A percentile compares a stretch with the other conserved stretches of the same genome.
Evolutionary conservation across 1,140 invertebrate genomes (phyloP).

Genomic region (Zaprionus gabonicus): DNA sequence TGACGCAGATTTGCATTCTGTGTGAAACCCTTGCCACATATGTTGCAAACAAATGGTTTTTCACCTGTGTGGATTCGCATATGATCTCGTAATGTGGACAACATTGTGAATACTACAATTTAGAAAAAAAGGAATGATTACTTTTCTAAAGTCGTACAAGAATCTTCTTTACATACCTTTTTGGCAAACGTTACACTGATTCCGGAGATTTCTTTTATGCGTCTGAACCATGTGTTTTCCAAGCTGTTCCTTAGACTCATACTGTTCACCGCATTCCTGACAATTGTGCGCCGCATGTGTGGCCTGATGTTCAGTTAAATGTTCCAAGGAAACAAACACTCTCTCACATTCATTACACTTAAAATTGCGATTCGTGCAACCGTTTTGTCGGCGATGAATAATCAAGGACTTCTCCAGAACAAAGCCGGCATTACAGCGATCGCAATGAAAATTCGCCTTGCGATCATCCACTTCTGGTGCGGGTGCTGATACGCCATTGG

Average conservation of each 20-base stretch:
- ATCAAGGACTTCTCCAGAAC: slow-evolving; percentile 68
- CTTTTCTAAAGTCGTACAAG: neutral
- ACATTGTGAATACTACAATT: slow-evolving; percentile 85
- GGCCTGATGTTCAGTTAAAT: slow-evolving; percentile 82
- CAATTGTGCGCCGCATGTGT: slow-evolving; percentile 67
- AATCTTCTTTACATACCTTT: slow-evolving; percentile 82
- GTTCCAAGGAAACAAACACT: slow-evolving; percentile 85
- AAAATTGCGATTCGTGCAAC: slow-evolving; percentile 72
- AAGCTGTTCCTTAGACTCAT: slow-evolving; percentile 81
- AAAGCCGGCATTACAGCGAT: slow-evolving; percentile 77
- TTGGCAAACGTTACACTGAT: slow-evolving; percentile 86
- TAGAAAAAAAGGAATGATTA: neutral
- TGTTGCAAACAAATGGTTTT: slow-evolving; percentile 83
- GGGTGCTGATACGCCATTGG: neutral
- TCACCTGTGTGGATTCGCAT: slow-evolving; percentile 84
- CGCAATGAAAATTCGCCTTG: slow-evolving; percentile 65
- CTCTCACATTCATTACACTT: slow-evolving; percentile 71
- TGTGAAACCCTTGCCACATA: slow-evolving; percentile 84
- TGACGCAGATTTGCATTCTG: slow-evolving; percentile 87
- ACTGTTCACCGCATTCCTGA: slow-evolving; percentile 77
- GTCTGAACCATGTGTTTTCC: slow-evolving; percentile 83
- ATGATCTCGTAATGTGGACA: slow-evolving; percentile 86
- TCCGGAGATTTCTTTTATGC: slow-evolving; percentile 86
- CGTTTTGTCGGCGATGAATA: slow-evolving; percentile 63
- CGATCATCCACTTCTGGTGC: slow-evolving; percentile 26